Evolutionary conservation across 2,113 vertebrate species (phyloP).

Genomic region (Orthonyx spaldingii): DNA sequence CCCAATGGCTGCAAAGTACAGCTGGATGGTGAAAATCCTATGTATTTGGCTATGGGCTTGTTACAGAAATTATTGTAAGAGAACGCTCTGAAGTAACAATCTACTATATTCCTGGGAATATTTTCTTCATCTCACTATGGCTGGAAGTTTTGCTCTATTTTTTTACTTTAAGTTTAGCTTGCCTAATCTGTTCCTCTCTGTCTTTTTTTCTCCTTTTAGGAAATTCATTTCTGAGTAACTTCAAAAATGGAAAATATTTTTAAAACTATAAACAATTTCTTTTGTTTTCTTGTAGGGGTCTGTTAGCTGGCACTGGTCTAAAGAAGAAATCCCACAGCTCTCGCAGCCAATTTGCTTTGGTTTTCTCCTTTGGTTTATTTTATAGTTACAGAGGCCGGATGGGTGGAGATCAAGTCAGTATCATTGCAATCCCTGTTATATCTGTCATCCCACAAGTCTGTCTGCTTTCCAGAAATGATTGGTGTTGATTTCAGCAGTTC

Average conservation of each 20-base stretch:
- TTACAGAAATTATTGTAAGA: neutral
- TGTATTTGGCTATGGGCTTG: neutral
- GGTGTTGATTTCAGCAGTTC: conserved; percentile 13
- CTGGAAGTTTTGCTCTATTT: neutral
- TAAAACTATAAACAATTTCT: neutral
- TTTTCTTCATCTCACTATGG: neutral
- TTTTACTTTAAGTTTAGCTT: neutral
- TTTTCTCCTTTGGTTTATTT: conserved; percentile 47
- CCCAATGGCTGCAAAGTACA: neutral
- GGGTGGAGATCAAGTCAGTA: conserved; percentile 30
- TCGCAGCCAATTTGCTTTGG: conserved; percentile 2
- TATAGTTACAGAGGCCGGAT: conserved; percentile 25
- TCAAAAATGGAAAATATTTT: conserved; percentile 45
- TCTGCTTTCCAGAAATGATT: conserved; percentile 18
- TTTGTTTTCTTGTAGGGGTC: neutral
- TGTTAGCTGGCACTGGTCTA: neutral
- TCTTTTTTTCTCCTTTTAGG: neutral
- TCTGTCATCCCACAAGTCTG: conserved; percentile 1
- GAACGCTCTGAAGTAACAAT: neutral
- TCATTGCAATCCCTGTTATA: neutral
- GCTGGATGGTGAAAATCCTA: neutral
- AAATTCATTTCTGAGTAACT: neutral
- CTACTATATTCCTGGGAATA: neutral
- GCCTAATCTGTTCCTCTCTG: neutral
- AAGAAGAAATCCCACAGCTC: conserved; percentile 28